These are phyloP conservation scores for Lochmaea capreae DNA, from an alignment of 2,888 invertebrate genomes.

Conservation along the genomic window DNA sequence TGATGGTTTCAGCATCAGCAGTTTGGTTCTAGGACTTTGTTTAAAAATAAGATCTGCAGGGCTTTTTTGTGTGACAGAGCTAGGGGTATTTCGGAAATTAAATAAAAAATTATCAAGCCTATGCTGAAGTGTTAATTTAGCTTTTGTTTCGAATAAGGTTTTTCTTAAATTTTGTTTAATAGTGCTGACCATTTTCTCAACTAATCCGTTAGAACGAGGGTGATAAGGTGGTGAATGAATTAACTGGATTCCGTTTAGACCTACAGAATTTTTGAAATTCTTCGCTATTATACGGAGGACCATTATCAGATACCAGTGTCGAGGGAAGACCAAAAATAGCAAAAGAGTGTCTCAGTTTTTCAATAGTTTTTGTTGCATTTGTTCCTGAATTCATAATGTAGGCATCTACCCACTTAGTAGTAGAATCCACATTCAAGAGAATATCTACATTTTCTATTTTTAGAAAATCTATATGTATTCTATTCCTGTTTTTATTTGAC, in stretches of 20 bases:
- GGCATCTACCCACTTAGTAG: neutral
- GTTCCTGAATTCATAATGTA: neutral
- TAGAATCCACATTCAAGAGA: too few relatives aligned
- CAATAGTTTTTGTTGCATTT: neutral
- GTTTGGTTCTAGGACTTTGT: constrained; percentile 8
- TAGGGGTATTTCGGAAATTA: too few relatives aligned
- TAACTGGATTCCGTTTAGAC: too few relatives aligned
- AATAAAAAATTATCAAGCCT: neutral
- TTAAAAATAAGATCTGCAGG: neutral
- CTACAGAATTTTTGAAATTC: too few relatives aligned
- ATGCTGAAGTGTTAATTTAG: constrained; percentile 8
- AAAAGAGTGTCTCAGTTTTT: neutral
- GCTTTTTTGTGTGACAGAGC: neutral
- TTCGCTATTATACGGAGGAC: neutral
- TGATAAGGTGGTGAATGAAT: neutral
- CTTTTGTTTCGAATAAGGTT: neutral
- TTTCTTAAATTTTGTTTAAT: constrained; percentile 10
- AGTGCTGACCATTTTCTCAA: constrained; percentile 13
- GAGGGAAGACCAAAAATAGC: neutral
- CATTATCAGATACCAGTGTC: neutral
- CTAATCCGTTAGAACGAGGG: constrained; percentile 9
- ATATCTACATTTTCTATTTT: too few relatives aligned
- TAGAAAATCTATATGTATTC: too few relatives aligned
- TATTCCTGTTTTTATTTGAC: too few relatives aligned
- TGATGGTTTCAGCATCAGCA: neutral